phyloP scores from a whole-genome alignment of 64 coral and sea anemone species.

The Cladopsammia gracilis region DNA sequence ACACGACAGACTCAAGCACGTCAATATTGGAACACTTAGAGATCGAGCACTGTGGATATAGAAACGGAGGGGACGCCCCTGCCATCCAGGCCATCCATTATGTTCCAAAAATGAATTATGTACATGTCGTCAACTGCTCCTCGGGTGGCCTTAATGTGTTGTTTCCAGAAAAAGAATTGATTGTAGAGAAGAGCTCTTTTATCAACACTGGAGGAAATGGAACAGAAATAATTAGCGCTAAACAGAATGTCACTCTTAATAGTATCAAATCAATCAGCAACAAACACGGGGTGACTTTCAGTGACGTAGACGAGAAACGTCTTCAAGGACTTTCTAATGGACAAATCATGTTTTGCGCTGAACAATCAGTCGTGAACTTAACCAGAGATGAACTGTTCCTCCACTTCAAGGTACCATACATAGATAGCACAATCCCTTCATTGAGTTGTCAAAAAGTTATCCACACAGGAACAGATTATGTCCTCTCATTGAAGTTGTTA shows the following conservation, averaged over 20 bases:
- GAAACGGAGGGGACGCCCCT: not conserved
- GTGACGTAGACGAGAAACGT: constrained; percentile 2
- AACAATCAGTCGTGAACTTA: constrained; percentile 7
- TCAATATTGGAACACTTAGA: constrained; percentile 24
- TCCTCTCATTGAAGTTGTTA: constrained; percentile 7
- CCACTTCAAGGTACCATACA: not conserved
- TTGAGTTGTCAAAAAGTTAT: constrained; percentile 14
- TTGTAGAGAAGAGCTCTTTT: not conserved
- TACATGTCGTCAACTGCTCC: not conserved
- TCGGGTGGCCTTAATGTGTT: not conserved
- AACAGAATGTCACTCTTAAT: not conserved
- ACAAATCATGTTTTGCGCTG: not conserved
- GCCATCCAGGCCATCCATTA: not conserved
- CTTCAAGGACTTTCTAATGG: constrained; percentile 16
- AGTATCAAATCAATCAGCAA: constrained; percentile 1
- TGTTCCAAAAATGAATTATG: constrained; percentile 9
- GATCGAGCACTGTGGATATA: constrained; percentile 43
- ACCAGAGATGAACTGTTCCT: constrained; percentile 15
- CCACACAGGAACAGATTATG: not conserved
- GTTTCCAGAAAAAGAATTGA: not conserved
- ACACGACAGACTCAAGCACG: not conserved
- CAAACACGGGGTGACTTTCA: constrained; percentile 16
- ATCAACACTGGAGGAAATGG: not conserved
- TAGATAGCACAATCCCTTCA: not conserved
- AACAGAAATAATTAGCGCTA: not conserved